A percentile compares a stretch with the other conserved stretches of the same genome.
Conservation (phyloP, 2,888 invertebrate species). For the Caenorhabditis plicata region DNA sequence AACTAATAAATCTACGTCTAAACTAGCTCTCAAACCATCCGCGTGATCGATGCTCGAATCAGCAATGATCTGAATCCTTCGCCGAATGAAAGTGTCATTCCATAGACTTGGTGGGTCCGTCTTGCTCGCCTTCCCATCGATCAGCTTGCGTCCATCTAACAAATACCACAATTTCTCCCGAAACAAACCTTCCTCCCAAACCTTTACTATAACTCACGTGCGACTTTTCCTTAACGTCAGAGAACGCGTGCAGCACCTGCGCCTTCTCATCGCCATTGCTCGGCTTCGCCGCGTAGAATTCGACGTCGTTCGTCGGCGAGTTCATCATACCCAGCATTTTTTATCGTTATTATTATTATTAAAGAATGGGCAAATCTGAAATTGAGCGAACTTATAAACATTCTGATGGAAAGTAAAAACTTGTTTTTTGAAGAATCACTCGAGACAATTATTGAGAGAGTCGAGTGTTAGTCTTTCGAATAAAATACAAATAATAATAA, state of each 20-base stretch:
- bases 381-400: no score
- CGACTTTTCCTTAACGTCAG: slow-evolving; percentile 41
- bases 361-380: no score
- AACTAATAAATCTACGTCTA: no score
- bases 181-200: not conserved
- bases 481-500: no score
- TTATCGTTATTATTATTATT: not conserved
- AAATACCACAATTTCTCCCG: not conserved
- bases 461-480: no score
- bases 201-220: slow-evolving; percentile 44
- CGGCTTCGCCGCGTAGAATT: slow-evolving; percentile 41
- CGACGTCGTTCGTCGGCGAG: slow-evolving; percentile 40
- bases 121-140: slow-evolving; percentile 34
- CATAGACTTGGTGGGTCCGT: slow-evolving; percentile 21
- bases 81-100: slow-evolving; percentile 25
- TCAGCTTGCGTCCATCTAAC: slow-evolving; percentile 43
- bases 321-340: slow-evolving; percentile 53
- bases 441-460: no score
- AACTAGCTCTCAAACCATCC: no score
- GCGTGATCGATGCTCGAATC: not conserved
- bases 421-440: no score
- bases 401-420: no score
- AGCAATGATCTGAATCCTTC: slow-evolving; percentile 15
- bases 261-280: slow-evolving; percentile 13
- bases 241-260: slow-evolving; percentile 37